phyloP scores from a whole-genome alignment of 2,888 invertebrate species.

The Ceratothoa steindachneri region DNA sequence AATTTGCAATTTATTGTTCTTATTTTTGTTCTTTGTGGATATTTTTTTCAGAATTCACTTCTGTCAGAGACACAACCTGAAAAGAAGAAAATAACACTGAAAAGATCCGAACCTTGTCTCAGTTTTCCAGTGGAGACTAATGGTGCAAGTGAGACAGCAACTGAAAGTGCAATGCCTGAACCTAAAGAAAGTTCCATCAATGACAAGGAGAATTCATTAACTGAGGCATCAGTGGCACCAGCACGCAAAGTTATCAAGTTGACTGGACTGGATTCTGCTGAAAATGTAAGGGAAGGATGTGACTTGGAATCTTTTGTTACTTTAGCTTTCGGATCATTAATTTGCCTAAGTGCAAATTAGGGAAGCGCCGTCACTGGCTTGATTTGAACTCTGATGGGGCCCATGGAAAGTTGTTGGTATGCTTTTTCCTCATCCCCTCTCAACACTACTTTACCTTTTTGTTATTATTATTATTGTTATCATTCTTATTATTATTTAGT shows the following conservation, averaged over 20 bases:
- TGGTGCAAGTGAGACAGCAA: not conserved
- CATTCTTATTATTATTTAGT: too few species aligned
- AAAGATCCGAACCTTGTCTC: constrained; percentile 3
- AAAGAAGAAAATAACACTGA: constrained; percentile 2
- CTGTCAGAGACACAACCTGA: not conserved
- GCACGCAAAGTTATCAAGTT: not conserved
- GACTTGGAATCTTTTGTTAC: too few species aligned
- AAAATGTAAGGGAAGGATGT: not conserved
- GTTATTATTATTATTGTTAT: too few species aligned
- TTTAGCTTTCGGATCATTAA: too few species aligned
- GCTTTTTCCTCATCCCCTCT: too few species aligned
- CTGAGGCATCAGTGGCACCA: not conserved
- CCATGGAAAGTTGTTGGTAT: too few species aligned
- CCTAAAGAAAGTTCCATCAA: not conserved
- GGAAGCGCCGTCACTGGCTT: too few species aligned
- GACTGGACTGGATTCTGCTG: not conserved
- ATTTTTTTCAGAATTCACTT: not conserved
- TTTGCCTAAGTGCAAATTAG: too few species aligned
- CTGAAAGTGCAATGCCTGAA: not conserved
- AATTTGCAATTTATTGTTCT: too few species aligned
- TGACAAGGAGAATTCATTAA: constrained; percentile 1
- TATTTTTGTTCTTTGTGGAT: too few species aligned
- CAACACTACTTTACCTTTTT: too few species aligned
- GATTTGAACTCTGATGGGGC: too few species aligned
- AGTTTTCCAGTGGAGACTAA: not conserved